phyloP scores from a whole-genome alignment of 2,888 invertebrate genomes.

The Tipula helvola region DNA sequence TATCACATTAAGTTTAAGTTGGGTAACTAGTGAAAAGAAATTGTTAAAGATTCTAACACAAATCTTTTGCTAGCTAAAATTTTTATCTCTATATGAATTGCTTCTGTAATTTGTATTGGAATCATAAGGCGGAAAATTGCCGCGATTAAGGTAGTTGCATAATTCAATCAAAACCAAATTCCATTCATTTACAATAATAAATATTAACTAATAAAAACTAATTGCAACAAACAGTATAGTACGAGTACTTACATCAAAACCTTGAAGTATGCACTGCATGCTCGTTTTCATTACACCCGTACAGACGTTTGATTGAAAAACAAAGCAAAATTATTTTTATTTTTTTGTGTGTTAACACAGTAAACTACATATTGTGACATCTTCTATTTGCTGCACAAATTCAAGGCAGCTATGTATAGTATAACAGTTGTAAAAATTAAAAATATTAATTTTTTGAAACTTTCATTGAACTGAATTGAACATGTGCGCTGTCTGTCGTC shows the following conservation, averaged over 20 bases:
- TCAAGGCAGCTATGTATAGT: neutral
- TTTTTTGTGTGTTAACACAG: neutral
- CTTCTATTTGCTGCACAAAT: neutral
- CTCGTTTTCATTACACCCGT: neutral
- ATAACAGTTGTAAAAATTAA: neutral
- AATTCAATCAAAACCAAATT: neutral
- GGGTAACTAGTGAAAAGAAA: no score
- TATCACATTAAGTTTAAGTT: no score
- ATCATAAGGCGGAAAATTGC: no score
- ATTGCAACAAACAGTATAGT: neutral
- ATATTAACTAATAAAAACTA: neutral
- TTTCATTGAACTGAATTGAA: slow-evolving; percentile 4
- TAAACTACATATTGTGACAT: neutral
- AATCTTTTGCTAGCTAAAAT: no score
- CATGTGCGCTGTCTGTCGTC: neutral
- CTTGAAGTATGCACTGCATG: neutral
- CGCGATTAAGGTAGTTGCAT: neutral
- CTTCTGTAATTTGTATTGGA: no score
- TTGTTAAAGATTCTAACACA: no score
- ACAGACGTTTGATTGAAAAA: neutral
- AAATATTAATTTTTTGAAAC: neutral
- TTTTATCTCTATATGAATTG: no score
- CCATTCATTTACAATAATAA: neutral
- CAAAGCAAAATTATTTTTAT: neutral
- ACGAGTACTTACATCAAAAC: neutral